Evolutionary conservation across 2,113 vertebrate species (phyloP), one percentile per base, ranked within the genome.

Genomic region (Equus quagga): DNA sequence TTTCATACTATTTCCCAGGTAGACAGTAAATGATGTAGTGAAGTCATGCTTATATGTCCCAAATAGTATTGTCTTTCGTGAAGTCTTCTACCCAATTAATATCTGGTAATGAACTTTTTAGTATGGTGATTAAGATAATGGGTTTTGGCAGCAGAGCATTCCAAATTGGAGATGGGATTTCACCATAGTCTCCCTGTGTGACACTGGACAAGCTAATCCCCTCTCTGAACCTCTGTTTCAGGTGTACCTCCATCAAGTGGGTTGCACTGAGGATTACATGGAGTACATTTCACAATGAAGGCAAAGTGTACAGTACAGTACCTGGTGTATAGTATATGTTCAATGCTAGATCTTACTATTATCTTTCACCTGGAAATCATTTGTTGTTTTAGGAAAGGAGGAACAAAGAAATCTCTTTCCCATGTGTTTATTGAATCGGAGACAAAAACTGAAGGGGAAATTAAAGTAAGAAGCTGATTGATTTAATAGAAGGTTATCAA

Each of bases 341-440:
- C 67, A 78, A 0, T 46, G 8, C 49, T 23, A 31, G 44, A 3
- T 90, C 1, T 93, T 75, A 6, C n/a, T 26, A 1, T 82, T 44
- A 11, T 56, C 44, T 58, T 51, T 93, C 44, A 51, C 24, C 46
- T 56, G 26, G 36, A 41, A n/a, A 81, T 51, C 10, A 3, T 51
- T 21, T 87, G 4, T 23, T 75, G 58, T 64, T 94, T 86, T 70
- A 86, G 80, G 62, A 58, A 31, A 82, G 51, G 70, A 70, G 28
- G 36, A 75, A 9, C 49, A 76, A 65, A 54, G 23, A 60, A 83
- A 19, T 75, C 24, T 31, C 14, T 81, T 8, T 31, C 6, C 15
- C 4, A 19, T 41, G 9, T n/a, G 28, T 81, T 5, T 41, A 60
- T 73, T 90, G 64, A 75, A 9, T 73, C 19, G 73, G 28, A 93